Base-by-base conservation (phyloP, 1,140 invertebrate species). In the Camponotus floridanus region DNA sequence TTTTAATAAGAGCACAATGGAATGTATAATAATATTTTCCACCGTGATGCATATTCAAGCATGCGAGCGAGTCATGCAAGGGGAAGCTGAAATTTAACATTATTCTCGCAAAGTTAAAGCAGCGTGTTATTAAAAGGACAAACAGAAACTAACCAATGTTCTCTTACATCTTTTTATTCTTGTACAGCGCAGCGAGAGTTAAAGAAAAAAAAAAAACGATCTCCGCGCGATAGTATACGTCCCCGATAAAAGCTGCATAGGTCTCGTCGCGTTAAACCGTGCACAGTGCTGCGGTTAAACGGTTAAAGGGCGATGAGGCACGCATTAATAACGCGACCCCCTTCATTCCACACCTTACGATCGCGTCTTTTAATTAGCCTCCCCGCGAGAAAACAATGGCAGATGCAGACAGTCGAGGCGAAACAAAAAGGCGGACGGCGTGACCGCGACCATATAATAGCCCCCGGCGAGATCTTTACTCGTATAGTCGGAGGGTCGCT, bases 291-390 rank as follows among this genome's bases (percentile, higher is more conserved):
- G 61, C 26, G 42, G 42, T 67, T 78, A 78, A 78, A 48, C 13
- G 42, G 39, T 79, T 79, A 79, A 79, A 48, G n/a, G 42, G 31
- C 61, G 62, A 67, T 42, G 51, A 7, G 42, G 64, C 51, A n/a
- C 15, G 36, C 26, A 61, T 73, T 73, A 81, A 81, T 81, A 81
- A 81, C 21, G 31, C 1, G 26, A 9, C 55, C 59, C 68, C 51
- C 71, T 57, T 51, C 55, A 11, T 45, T 39, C 33, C 73, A 21
- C 42, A 18, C 42, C 73, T 65, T 64, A 51, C 42, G 26, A 42
- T 18, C 76, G 67, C 73, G 59, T 84, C 65, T 89, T 87, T 90
- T 87, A 78, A 90, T 90, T 89, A 78, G 57, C 51, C 61, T 62
- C 21, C 57, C n/a, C 48, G 67, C 13, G 42, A 36, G 88, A 26